phyloP scores from a whole-genome alignment of 2,797 vertebrate genomes.

The Enteromius mattozi region DNA sequence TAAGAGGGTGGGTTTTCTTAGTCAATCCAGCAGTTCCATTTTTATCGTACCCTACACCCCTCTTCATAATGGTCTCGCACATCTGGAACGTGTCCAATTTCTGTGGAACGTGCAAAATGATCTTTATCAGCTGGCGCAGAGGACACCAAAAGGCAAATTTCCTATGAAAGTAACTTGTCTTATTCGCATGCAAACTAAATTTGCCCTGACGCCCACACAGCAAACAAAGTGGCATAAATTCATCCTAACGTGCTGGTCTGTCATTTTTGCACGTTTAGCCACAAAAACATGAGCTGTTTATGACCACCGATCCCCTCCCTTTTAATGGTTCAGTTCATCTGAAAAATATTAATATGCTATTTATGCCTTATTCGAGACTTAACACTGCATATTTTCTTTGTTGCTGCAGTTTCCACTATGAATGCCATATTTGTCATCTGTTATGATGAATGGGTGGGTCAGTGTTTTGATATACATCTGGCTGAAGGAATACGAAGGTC shows the following conservation, averaged over 20 bases:
- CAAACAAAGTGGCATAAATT: conserved; percentile 42
- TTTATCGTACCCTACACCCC: conserved; percentile 22
- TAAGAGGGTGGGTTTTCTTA: neutral
- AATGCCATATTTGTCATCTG: conserved; percentile 60
- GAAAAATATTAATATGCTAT: conserved; percentile 44
- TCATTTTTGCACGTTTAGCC: conserved; percentile 31
- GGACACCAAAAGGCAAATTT: conserved; percentile 28
- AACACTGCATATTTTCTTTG: conserved; percentile 53
- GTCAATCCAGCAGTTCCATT: conserved; percentile 17
- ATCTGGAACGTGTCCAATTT: conserved; percentile 39
- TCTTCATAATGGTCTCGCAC: conserved; percentile 26
- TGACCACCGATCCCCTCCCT: conserved; percentile 51
- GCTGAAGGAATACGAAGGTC: conserved; percentile 54
- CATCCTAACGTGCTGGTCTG: conserved; percentile 35
- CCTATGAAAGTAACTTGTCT: conserved; percentile 12
- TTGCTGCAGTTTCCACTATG: conserved; percentile 42
- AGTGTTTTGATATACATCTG: conserved; percentile 58
- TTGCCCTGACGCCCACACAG: conserved; percentile 2
- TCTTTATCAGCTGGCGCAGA: conserved; percentile 21
- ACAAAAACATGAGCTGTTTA: conserved; percentile 50
- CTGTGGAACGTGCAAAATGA: conserved; percentile 30
- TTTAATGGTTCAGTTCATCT: conserved; percentile 53
- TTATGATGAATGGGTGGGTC: conserved; percentile 58
- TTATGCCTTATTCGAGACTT: conserved; percentile 52
- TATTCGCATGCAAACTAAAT: conserved; percentile 33